These are phyloP conservation scores for Carettochelys insculpta DNA, from an alignment of 2,113 vertebrate genomes.

Conservation along the genomic window DNA sequence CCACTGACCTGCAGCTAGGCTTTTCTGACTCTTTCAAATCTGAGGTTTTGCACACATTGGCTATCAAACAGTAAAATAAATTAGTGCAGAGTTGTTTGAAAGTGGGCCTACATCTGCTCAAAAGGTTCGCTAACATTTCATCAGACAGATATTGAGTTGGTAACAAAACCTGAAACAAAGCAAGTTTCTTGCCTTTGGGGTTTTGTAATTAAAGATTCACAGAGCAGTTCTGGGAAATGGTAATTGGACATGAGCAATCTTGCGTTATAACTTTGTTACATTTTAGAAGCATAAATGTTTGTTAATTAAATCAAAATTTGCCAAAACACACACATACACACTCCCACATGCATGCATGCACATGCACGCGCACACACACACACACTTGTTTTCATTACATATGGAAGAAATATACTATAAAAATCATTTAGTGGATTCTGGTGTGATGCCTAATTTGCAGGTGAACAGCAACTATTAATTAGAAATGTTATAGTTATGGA, in stretches of 20 bases:
- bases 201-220: background rate
- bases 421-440: background rate
- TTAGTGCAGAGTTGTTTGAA: background rate
- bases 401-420: background rate
- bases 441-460: background rate
- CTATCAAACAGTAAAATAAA: background rate
- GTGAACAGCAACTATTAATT: conserved; percentile 32
- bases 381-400: background rate
- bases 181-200: background rate
- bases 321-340: too few relatives aligned
- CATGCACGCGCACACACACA: too few relatives aligned
- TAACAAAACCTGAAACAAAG: background rate
- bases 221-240: background rate
- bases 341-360: too few relatives aligned
- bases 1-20: background rate
- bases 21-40: background rate
- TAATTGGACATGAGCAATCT: background rate
- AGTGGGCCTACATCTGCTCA: background rate
- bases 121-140: background rate
- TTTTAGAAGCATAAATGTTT: background rate
- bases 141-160: background rate
- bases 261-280: background rate
- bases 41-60: background rate
- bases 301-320: background rate
- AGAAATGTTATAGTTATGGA: conserved; percentile 16